These are phyloP conservation scores for Oasisia sp. DNA, from an alignment of 2,888 invertebrate genomes.

Conservation along the genomic window DNA sequence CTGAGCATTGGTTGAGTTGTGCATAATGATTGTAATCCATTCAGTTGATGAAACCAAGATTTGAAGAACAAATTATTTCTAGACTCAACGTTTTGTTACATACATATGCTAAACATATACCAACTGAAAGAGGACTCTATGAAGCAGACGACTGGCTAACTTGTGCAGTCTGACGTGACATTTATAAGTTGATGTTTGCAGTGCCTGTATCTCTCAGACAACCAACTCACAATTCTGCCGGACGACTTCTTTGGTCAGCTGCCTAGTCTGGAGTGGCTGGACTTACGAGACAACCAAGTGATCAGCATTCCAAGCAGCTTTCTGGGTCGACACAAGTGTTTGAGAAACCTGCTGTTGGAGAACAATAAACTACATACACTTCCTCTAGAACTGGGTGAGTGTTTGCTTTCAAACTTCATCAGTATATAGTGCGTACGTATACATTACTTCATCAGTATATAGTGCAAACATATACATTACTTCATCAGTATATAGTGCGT, in stretches of 20 bases:
- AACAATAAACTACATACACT: constrained; percentile 59
- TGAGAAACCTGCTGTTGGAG: constrained; percentile 60
- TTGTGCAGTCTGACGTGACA: neutral
- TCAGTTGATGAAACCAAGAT: too few species aligned
- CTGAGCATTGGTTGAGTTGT: too few species aligned
- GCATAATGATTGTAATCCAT: too few species aligned
- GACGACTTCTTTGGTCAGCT: constrained; percentile 62
- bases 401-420: neutral
- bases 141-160: too few species aligned
- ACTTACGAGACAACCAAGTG: constrained; percentile 58
- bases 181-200: constrained; percentile 42
- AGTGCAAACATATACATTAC: neutral
- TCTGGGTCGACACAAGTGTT: constrained; percentile 55
- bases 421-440: constrained; percentile 21
- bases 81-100: too few species aligned
- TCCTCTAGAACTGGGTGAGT: constrained; percentile 61
- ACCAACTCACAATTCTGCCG: constrained; percentile 57
- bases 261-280: constrained; percentile 61
- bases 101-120: too few species aligned
- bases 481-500: neutral
- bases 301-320: constrained; percentile 56
- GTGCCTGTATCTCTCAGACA: constrained; percentile 63
- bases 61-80: too few species aligned
- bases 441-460: neutral
- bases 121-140: too few species aligned